phyloP scores from a whole-genome alignment of 1,140 invertebrate species.

The Drosophila bocqueti region DNA sequence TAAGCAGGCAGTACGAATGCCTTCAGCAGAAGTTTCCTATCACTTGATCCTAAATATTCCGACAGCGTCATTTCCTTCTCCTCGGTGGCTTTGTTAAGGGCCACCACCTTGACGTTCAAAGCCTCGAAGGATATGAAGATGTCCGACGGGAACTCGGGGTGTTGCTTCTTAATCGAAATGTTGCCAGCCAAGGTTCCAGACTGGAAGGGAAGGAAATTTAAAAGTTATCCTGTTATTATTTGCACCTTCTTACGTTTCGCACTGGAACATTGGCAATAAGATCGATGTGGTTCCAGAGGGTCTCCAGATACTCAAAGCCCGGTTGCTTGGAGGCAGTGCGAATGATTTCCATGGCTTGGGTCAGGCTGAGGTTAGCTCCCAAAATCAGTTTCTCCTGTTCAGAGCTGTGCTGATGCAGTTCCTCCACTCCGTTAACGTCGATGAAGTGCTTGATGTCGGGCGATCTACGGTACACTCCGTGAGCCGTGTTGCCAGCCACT shows the following conservation, averaged over 20 bases:
- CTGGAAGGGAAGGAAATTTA: conserved; percentile 22
- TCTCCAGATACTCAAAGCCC: conserved; percentile 86
- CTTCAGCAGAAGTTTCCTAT: conserved; percentile 59
- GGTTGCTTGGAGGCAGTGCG: conserved; percentile 85
- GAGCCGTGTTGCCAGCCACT: conserved; percentile 86
- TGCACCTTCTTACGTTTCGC: conserved; percentile 86
- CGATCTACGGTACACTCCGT: conserved; percentile 87
- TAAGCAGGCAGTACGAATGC: conserved; percentile 66
- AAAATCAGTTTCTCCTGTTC: no score
- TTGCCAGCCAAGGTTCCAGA: conserved; percentile 92
- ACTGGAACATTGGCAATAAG: conserved; percentile 90
- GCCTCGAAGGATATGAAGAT: conserved; percentile 90
- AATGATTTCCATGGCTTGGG: conserved; percentile 88
- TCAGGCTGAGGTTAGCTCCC: conserved; percentile 89
- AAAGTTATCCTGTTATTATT: no score
- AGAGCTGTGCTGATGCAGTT: conserved; percentile 87
- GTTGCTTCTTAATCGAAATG: conserved; percentile 90
- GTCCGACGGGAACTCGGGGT: conserved; percentile 91
- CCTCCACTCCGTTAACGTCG: conserved; percentile 89
- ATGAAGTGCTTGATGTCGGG: conserved; percentile 87
- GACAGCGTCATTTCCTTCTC: conserved; percentile 57
- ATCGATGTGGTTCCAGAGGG: conserved; percentile 87
- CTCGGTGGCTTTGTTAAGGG: conserved; percentile 27
- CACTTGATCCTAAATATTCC: conserved; percentile 48
- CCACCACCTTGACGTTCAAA: conserved; percentile 86